phyloP scores from a whole-genome alignment of 2,113 vertebrate genomes.

The Phaetusa simplex region DNA sequence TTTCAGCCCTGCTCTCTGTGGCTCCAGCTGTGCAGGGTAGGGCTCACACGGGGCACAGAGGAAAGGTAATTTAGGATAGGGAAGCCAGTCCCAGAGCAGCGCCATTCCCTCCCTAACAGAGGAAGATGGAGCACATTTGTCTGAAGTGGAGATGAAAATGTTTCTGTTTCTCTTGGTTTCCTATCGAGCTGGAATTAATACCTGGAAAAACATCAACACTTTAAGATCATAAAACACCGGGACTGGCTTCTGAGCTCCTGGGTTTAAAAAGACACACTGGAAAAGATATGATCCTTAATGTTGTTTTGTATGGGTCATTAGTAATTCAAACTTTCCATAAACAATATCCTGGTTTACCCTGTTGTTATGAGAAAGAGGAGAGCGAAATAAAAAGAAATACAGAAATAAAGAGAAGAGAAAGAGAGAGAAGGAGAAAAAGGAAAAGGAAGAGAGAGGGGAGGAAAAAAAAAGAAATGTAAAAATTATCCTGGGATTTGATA shows the following conservation, averaged over 20 bases:
- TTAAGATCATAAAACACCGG: conserved; percentile 12
- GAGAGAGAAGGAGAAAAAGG: not conserved
- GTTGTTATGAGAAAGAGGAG: not conserved
- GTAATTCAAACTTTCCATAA: conserved; percentile 22
- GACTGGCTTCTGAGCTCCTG: not conserved
- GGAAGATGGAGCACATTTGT: not conserved
- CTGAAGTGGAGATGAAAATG: not conserved
- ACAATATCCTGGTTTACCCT: not conserved
- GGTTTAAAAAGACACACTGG: not conserved
- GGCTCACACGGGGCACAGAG: not conserved
- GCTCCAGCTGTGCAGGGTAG: not conserved
- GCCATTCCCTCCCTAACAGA: not conserved
- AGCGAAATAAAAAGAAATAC: not conserved
- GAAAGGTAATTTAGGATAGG: not conserved
- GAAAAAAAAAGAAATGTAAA: not conserved
- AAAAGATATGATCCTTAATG: not conserved
- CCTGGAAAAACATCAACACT: not conserved
- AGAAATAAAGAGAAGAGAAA: not conserved
- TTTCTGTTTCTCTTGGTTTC: conserved; percentile 21
- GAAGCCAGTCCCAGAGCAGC: not conserved
- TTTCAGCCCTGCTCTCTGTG: not conserved
- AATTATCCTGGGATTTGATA: not conserved
- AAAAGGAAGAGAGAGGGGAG: not conserved
- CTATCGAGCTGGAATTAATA: conserved; percentile 43
- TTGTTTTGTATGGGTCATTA: not conserved